phyloP scores from a whole-genome alignment of 2,888 invertebrate species.

The Caenorhabditis sulstoni region DNA sequence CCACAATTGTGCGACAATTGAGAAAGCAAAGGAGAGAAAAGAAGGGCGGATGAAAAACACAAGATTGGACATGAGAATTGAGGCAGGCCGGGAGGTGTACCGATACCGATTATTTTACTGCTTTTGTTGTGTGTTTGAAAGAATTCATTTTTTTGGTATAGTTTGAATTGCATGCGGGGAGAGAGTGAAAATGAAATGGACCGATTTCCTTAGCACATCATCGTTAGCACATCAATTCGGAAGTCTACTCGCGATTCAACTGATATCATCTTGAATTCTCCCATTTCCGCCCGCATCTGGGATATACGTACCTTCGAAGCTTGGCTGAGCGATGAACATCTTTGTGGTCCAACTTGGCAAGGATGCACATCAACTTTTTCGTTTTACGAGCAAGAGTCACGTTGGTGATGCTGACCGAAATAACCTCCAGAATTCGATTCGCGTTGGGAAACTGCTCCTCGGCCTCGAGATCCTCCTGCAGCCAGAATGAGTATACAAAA shows the following conservation, averaged over 20 bases:
- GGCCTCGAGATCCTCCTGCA: slow-evolving; percentile 25
- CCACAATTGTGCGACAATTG: too few relatives aligned
- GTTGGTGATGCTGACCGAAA: slow-evolving; percentile 28
- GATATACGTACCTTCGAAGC: slow-evolving; percentile 26
- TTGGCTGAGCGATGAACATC: slow-evolving; percentile 61
- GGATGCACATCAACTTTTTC: slow-evolving; percentile 56
- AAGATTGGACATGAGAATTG: slow-evolving; percentile 32
- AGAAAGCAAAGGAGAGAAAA: not conserved
- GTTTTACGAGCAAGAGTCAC: slow-evolving; percentile 34
- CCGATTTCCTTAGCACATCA: slow-evolving; percentile 21
- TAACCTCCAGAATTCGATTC: slow-evolving; percentile 49
- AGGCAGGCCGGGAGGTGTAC: slow-evolving; percentile 29
- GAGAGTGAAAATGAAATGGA: slow-evolving; percentile 19
- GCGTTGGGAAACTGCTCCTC: slow-evolving; percentile 16
- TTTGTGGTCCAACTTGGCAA: slow-evolving; percentile 61
- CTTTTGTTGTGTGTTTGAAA: slow-evolving; percentile 41
- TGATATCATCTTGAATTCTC: slow-evolving; percentile 9
- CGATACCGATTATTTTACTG: slow-evolving; percentile 55
- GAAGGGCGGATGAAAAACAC: slow-evolving; percentile 22
- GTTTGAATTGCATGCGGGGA: too few relatives aligned
- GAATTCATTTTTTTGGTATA: too few relatives aligned
- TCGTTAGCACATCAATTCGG: slow-evolving; percentile 34
- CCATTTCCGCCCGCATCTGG: not conserved
- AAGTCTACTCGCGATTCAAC: slow-evolving; percentile 11
- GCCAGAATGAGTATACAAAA: not conserved